Evolutionary conservation across 2,797 vertebrate species (phyloP), one percentile per base, ranked within the genome.

Genomic region (Chelidonichthys spinosus): DNA sequence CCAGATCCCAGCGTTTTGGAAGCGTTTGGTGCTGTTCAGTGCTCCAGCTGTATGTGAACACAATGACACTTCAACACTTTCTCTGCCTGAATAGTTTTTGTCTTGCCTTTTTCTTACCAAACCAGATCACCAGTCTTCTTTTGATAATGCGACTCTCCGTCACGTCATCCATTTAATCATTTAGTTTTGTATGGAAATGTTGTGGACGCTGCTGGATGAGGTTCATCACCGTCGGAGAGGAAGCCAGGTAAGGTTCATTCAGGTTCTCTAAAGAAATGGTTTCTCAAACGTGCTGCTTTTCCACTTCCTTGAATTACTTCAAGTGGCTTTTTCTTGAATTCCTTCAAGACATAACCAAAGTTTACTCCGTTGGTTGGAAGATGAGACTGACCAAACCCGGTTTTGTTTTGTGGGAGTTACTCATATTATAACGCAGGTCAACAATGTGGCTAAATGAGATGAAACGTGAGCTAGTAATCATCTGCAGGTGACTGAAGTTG

Each of bases 341-440:
- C 77, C 72, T 88, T 90, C 82, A 85, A 87, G 88, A 88, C 72
- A 63, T 85, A 89, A 92, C 93, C 93, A 93, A 94, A 93, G 92
- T 92, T 92, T 90, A 89, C 78, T 89, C 74, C 60, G 86, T 82
- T 72, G 61, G 73, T 85, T 81, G 84, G 76, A 88, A 84, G 78
- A 82, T 82, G 63, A 90, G 82, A 84, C 83, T 85, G 88, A 92
- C 87, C 88, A 90, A 91, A 86, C 77, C 40, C 63, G 54, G 76
- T 72, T 82, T 66, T 55, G 76, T 82, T 84, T 40, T 69, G 55
- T 39, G 43, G 66, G 65, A 68, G 73, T 77, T 72, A 8, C 73
- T 75, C 36, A 42, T 17, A 71, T 71, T 82, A 62, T 69, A 73
- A 66, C 2, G 39, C 56, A 72, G 68, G 68, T 76, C 60, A 74